Evolutionary conservation across 2,113 vertebrate species (phyloP).

Genomic region (Tetrao urogallus): DNA sequence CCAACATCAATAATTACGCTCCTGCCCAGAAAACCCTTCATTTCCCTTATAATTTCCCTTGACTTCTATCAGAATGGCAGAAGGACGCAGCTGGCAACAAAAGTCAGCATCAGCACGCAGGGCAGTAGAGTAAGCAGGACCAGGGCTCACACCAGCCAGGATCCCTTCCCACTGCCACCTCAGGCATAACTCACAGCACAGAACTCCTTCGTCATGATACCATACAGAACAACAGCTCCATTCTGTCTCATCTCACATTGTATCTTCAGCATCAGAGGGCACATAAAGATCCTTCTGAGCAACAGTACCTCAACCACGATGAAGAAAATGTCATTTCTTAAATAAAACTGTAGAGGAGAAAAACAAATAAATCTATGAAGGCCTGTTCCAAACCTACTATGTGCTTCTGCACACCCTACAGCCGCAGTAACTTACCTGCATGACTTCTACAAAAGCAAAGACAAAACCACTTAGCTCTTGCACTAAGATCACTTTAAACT

Average conservation of each 20-base stretch:
- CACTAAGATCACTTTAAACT: background rate
- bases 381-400: background rate
- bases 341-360: background rate
- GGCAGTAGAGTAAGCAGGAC: background rate
- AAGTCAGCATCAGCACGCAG: background rate
- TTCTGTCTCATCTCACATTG: conserved; percentile 7
- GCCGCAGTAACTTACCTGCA: background rate
- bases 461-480: background rate
- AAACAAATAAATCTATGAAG: background rate
- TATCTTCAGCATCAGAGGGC: conserved; percentile 19
- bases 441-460: background rate
- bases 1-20: background rate
- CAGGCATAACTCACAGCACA: background rate
- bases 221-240: background rate
- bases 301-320: conserved; percentile 9
- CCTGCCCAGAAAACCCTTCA: background rate
- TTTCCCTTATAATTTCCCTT: background rate
- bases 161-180: background rate
- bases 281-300: conserved; percentile 36
- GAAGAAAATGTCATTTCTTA: conserved; percentile 20
- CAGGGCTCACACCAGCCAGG: background rate
- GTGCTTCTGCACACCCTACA: background rate
- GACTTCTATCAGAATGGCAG: background rate
- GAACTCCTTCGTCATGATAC: background rate
- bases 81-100: background rate